Evolutionary conservation across 2,113 vertebrate species (phyloP).

Genomic region (Lanius ludovicianus): DNA sequence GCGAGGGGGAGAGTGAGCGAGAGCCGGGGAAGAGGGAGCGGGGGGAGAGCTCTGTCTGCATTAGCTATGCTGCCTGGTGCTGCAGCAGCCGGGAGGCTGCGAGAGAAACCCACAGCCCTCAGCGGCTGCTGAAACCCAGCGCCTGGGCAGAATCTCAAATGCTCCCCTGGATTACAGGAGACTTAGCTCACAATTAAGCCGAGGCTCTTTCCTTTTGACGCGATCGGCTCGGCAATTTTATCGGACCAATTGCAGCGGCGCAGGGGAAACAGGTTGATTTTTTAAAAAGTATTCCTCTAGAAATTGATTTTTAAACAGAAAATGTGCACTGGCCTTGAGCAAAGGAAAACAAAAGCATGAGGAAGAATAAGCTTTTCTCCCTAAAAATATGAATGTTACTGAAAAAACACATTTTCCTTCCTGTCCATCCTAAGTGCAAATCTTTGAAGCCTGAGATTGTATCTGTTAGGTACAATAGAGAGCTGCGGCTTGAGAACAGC

Average conservation of each 20-base stretch:
- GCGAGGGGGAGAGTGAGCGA: constrained; percentile 34
- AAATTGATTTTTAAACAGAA: constrained; percentile 11
- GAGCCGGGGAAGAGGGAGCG: neutral
- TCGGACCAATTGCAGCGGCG: constrained; percentile 77
- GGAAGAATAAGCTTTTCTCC: constrained; percentile 17
- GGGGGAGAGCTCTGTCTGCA: constrained; percentile 71
- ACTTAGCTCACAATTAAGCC: constrained; percentile 90
- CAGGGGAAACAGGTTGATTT: constrained; percentile 71
- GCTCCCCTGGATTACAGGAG: constrained; percentile 91
- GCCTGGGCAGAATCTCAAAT: constrained; percentile 79
- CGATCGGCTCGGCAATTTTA: constrained; percentile 81
- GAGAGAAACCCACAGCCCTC: constrained; percentile 81
- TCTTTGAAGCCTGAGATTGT: neutral
- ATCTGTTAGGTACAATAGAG: neutral
- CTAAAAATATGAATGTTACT: neutral
- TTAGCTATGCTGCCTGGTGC: constrained; percentile 86
- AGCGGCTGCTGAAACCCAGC: constrained; percentile 66
- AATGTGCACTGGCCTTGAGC: neutral
- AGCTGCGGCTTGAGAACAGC: neutral
- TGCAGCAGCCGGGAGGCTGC: constrained; percentile 83
- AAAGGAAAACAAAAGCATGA: constrained; percentile 27
- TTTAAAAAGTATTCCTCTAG: constrained; percentile 30
- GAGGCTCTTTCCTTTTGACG: constrained; percentile 88
- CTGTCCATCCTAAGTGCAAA: neutral
- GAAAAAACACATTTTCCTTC: neutral